Base-by-base conservation (phyloP, 2,797 vertebrate genomes). In the Oreonectes daqikongensis region DNA sequence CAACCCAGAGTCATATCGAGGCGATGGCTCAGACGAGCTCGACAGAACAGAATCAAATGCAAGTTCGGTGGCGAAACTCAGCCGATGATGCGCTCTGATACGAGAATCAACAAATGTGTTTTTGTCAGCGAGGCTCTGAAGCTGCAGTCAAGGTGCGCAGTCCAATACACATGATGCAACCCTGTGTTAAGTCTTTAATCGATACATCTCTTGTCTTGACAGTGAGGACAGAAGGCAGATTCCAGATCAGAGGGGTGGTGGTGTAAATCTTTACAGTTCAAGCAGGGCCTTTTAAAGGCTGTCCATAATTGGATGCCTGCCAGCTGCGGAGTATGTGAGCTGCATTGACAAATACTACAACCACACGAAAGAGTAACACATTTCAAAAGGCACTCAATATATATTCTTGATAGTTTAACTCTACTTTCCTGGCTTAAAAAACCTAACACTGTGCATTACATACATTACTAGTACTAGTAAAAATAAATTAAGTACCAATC, bases 211-310 rank as follows among this genome's bases (percentile, higher is more conserved):
- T 87, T 87, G 83, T 85, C 87, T 90, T 90, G 90, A 91, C 92
- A 90, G 90, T 83, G 84, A 85, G 90, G 90, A 92, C 91, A 90
- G 88, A 90, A 88, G 89, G 82, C 88, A 90, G 89, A 92, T 92
- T 90, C 90, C 86, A 90, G 90, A 93, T 93, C 92, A 92, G 88
- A 92, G 89, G 80, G 81, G 89, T 85, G 88, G 83, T 72, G 74
- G 85, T 90, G 91, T 92, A 93, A 93, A 92, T 92, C 93, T 94
- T 92, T 92, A 92, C 89, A 89, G 90, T 92, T 92, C 92, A 92
- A 90, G 88, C 89, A 72, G 85, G 86, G 89, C 89, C 90, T 92
- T 93, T 92, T 91, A 92, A 90, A 92, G 89, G 86, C 84, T 70
- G 88, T 90, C 91, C 90, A 90, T 92, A 92, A 93, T 92, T 92